Base-by-base conservation (phyloP, 2,113 vertebrate genomes). In the Collichthys lucidus region DNA sequence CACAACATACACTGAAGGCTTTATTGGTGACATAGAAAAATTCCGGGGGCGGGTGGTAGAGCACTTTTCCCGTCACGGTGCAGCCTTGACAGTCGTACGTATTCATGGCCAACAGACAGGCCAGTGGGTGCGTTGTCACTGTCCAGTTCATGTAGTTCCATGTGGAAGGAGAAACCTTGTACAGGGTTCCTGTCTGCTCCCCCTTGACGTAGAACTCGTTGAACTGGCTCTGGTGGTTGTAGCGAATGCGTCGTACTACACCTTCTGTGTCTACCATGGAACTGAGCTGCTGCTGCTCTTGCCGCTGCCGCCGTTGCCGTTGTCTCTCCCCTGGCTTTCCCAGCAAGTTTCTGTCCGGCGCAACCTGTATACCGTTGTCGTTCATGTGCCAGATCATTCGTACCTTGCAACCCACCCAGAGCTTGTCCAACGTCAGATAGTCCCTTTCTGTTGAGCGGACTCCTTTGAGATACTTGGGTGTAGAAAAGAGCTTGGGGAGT, bases 391-490 rank as follows among this genome's bases (percentile, higher is more conserved):
- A 72, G 3, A 80, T 0, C 19, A 80, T 6, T 1, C 60, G 11
- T 2, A 80, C 69, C 5, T 5, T 80, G 24, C 78, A 80, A 1
- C 78, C 78, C 1, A 56, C 22, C 78, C 78, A 80, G 0, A 80
- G 49, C 12, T 57, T 57, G 19, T 72, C 47, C 0, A 3, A 5
- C 4, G 4, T 49, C 5, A 80, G 50, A 12, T 80, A 80, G 1
- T 80, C 78, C 19, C 68, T 64, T 4, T 65, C 47, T 1, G 11
- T 29, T 3, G 2, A 0, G 1, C 9, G 49, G 2, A 26, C 3
- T 2, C 53, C 52, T 2, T 1, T 0, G 0, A 9, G 11, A 14
- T 62, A 63, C 4, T 1, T 47, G 35, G 77, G 77, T 5, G 49
- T 14, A 0, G 35, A 26, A 40, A 80, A 80, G 5, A 80, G 40